Base-by-base conservation (phyloP, 2,113 vertebrate genomes). In the Hymenochirus boettgeri region DNA sequence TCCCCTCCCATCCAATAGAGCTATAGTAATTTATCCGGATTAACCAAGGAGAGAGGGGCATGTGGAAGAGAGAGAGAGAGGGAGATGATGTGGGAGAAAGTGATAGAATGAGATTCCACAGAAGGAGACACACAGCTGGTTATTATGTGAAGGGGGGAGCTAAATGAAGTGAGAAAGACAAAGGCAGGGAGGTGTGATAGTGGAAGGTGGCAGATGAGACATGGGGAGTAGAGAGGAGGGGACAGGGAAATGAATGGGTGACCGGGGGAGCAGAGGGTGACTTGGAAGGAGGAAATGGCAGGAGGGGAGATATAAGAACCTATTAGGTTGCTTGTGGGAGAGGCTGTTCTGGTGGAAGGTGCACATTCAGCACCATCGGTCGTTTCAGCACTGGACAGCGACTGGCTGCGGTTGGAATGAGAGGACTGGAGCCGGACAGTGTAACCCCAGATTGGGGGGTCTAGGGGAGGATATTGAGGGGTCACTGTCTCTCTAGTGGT, bases 61-160 rank as follows among this genome's bases (percentile, higher is more conserved):
- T 56, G 55, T 73, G 76, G 70, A 35, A 72, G 76, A 71, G 71
- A 64, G 56, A 59, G 45, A 47, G 57, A 25, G 24, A 52, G 62
- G 47, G 70, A 69, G 55, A 18, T 54, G 18, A 24, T 46, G 58
- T 29, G 54, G 22, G 48, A 19, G 56, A 67, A 64, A 64, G 62
- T 64, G 64, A 69, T 18, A 59, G 37, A 48, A 21, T 22, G 19
- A 21, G 46, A 22, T 48, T 21, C 18, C 56, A 37, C 8, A 25
- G 18, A 55, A 48, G 19, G 53, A 31, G 54, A 56, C n/a, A 22
- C 27, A 35, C 9, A 35, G 54, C 23, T 2, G 24, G 50, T 27
- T 29, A 8, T n/a, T n/a, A n/a, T n/a, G n/a, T 18, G 26, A 31
- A n/a, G 13, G 45, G 26, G 26, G 19, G 59, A 48, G 59, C 3